Conservation (phyloP, 2,888 invertebrate species). For the Megastigmus dorsalis region DNA sequence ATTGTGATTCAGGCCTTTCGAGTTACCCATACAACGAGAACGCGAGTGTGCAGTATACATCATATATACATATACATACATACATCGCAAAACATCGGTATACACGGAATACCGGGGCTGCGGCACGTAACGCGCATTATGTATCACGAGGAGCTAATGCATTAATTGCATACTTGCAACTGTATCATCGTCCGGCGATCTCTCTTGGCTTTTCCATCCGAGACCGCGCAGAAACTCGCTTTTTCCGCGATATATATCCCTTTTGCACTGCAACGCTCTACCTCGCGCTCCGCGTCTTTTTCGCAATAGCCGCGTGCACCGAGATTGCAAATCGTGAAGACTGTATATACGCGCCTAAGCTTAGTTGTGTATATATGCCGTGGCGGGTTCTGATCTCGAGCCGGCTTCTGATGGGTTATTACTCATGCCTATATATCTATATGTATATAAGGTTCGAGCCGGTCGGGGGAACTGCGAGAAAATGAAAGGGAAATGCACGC, state of each 20-base stretch:
- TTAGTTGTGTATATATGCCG: background rate
- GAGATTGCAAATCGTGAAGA: background rate
- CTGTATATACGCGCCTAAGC: background rate
- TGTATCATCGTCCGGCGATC: slow-evolving; percentile 32
- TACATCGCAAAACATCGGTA: slow-evolving; percentile 11
- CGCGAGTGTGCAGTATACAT: too few relatives aligned
- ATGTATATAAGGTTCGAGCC: too few relatives aligned
- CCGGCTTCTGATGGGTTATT: too few relatives aligned
- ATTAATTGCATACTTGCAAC: slow-evolving; percentile 15
- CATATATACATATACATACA: too few relatives aligned
- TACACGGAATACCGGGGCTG: background rate
- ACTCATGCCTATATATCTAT: too few relatives aligned
- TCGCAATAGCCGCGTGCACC: background rate
- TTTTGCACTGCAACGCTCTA: too few relatives aligned
- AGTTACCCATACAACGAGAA: too few relatives aligned
- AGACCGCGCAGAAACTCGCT: background rate
- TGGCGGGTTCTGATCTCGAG: background rate
- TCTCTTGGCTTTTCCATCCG: background rate
- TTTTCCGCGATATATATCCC: too few relatives aligned
- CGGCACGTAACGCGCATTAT: too few relatives aligned
- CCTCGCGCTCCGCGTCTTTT: too few relatives aligned
- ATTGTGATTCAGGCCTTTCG: background rate
- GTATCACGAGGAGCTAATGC: slow-evolving; percentile 8
- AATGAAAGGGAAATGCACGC: too few relatives aligned
- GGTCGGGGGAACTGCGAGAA: too few relatives aligned